These are phyloP conservation scores for Phylloscopus trochilus DNA, from an alignment of 2,113 vertebrate species.

Conservation along the genomic window DNA sequence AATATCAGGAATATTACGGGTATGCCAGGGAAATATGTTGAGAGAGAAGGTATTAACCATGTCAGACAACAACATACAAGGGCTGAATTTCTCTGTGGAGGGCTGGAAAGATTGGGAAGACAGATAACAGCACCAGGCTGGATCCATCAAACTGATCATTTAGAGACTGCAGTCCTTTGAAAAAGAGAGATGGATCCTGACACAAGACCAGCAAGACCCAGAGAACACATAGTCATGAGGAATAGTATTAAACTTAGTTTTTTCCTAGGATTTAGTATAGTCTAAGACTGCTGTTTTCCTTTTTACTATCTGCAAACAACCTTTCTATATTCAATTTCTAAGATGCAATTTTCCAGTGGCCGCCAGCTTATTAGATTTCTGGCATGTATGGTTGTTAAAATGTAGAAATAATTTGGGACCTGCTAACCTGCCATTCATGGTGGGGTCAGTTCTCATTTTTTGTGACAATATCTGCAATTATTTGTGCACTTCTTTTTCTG, in stretches of 20 bases:
- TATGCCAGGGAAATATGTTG: accelerated
- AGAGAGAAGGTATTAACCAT: not conserved
- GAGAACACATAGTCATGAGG: not conserved
- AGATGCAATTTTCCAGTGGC: not conserved
- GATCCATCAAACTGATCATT: not conserved
- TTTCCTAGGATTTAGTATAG: not conserved
- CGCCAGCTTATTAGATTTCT: conserved; percentile 27
- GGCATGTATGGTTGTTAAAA: not conserved
- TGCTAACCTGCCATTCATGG: not conserved
- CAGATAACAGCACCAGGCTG: not conserved
- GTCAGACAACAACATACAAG: not conserved
- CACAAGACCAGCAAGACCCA: not conserved
- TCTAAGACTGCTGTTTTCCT: not conserved
- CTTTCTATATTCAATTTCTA: conserved; percentile 25
- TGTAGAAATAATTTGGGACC: not conserved
- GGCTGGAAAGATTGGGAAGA: not conserved
- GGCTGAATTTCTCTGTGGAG: not conserved
- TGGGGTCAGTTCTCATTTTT: not conserved
- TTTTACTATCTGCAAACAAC: not conserved
- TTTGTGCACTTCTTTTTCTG: not conserved
- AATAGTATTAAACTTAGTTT: not conserved
- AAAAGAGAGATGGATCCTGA: not conserved
- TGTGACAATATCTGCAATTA: not conserved
- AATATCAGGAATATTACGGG: not conserved
- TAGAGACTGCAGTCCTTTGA: not conserved